Conservation (phyloP, 2,797 vertebrate genomes). For the Perdix hodgsoniae region DNA sequence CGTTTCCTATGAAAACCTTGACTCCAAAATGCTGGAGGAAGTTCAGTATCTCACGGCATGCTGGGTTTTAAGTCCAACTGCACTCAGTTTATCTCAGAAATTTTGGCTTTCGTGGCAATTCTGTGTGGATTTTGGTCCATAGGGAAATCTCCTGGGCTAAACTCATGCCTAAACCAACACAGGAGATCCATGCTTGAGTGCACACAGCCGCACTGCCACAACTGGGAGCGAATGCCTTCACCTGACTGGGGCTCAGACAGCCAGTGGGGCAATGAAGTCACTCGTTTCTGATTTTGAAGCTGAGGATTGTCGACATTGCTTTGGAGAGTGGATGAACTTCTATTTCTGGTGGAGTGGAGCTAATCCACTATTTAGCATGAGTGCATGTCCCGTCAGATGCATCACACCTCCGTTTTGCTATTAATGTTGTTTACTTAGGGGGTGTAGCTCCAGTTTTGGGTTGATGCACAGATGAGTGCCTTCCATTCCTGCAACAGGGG, state of each 20-base stretch:
- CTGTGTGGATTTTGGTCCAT: background rate
- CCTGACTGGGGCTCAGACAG: background rate
- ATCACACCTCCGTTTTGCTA: fast-evolving
- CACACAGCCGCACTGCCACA: background rate
- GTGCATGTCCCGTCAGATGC: background rate
- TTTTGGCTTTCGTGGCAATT: background rate
- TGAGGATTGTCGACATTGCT: conserved; percentile 23
- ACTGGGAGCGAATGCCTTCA: background rate
- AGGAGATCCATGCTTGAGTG: background rate
- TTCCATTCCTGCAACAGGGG: background rate
- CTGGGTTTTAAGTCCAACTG: background rate
- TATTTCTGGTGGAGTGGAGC: background rate
- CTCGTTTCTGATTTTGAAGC: conserved; percentile 32
- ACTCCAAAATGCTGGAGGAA: background rate
- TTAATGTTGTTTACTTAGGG: background rate
- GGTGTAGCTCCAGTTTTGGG: background rate
- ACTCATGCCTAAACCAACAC: fast-evolving
- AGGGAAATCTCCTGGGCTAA: background rate
- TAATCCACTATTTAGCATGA: fast-evolving
- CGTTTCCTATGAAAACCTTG: background rate
- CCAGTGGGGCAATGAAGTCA: conserved; percentile 33
- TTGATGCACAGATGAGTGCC: fast-evolving
- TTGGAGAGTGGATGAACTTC: background rate
- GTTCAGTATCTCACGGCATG: background rate
- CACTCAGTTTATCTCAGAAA: background rate